phyloP scores from a whole-genome alignment of 2,797 vertebrate genomes.

The Gadopsis bispinosus region DNA sequence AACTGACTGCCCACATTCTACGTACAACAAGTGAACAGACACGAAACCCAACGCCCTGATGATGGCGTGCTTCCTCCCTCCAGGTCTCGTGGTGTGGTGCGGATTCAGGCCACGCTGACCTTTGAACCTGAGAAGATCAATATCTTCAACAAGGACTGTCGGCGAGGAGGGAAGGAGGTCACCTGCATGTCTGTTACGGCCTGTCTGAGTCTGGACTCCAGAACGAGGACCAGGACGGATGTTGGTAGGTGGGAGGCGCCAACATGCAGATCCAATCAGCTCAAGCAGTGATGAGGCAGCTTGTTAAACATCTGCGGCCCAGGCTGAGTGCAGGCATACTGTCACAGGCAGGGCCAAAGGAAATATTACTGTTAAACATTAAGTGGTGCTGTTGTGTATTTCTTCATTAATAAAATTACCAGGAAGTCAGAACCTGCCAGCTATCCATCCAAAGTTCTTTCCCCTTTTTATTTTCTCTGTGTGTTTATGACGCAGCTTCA shows the following conservation, averaged over 20 bases:
- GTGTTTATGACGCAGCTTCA: background rate
- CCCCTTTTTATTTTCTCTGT: background rate
- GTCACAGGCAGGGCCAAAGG: background rate
- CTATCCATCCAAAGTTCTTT: background rate
- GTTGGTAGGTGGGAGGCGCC: slow-evolving; percentile 61
- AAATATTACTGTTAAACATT: background rate
- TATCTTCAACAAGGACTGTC: slow-evolving; percentile 93
- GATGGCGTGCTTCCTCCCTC: fast-evolving
- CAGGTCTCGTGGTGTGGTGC: slow-evolving; percentile 93
- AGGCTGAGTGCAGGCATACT: background rate
- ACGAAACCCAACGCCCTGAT: background rate
- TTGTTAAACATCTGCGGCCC: background rate
- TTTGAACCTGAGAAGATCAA: slow-evolving; percentile 95
- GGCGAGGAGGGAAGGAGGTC: slow-evolving; percentile 89
- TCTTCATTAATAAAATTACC: background rate
- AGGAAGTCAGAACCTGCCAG: background rate
- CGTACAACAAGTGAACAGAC: background rate
- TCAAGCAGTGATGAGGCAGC: background rate
- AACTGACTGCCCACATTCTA: background rate
- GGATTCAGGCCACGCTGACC: slow-evolving; percentile 85
- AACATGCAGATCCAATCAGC: background rate
- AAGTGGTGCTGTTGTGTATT: background rate
- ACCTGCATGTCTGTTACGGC: slow-evolving; percentile 90
- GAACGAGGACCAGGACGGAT: slow-evolving; percentile 81
- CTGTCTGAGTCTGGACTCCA: slow-evolving; percentile 89